Conservation (phyloP, 2,888 invertebrate species). For the Saturnia pavonia region DNA sequence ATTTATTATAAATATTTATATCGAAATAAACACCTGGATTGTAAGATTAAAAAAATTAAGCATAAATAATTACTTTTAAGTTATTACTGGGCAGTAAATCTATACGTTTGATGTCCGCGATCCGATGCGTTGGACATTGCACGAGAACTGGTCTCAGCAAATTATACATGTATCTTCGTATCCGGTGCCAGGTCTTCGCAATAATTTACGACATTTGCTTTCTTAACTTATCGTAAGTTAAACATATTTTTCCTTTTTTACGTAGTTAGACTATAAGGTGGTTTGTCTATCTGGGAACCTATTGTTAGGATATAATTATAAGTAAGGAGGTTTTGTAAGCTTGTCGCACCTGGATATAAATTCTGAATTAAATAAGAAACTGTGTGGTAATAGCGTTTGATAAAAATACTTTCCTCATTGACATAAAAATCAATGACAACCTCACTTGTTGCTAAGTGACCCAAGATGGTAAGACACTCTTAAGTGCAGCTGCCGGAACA, state of each 20-base stretch:
- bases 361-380: too few species aligned
- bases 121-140: constrained; percentile 19
- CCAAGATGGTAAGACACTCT: too few species aligned
- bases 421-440: too few species aligned
- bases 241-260: constrained; percentile 22
- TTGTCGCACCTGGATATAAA: too few species aligned
- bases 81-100: constrained; percentile 36
- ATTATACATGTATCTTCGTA: constrained; percentile 64
- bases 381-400: too few species aligned
- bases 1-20: constrained; percentile 54
- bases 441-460: too few species aligned
- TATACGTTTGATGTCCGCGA: constrained; percentile 34
- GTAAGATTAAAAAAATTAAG: constrained; percentile 31
- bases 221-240: constrained; percentile 61
- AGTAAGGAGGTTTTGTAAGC: too few species aligned
- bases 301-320: neutral
- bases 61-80: constrained; percentile 36
- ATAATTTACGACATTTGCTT: constrained; percentile 68
- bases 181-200: constrained; percentile 56
- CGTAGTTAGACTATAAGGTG: neutral
- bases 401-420: too few species aligned
- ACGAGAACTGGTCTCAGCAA: constrained; percentile 62
- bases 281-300: neutral
- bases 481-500: too few species aligned
- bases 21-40: constrained; percentile 55